Evolutionary conservation across 2,113 vertebrate genomes (phyloP).

Genomic region (Progne subis): DNA sequence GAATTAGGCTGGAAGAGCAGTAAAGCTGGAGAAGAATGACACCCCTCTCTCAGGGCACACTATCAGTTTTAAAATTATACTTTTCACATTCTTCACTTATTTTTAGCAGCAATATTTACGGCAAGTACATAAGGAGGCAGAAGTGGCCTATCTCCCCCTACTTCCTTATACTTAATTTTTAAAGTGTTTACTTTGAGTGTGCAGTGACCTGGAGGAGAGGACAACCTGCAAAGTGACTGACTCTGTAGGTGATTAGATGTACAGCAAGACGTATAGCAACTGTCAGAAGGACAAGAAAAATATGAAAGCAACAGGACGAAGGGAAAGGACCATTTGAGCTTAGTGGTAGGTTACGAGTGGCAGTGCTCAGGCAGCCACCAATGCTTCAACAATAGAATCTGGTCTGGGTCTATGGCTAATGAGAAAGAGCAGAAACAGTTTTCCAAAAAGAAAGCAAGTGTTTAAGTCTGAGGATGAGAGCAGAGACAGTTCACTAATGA

Average conservation of each 20-base stretch:
- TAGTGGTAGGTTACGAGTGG: neutral
- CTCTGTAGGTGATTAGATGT: neutral
- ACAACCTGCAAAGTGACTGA: neutral
- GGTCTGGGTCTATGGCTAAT: neutral
- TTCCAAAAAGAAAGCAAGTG: neutral
- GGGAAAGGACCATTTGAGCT: neutral
- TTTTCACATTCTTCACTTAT: neutral
- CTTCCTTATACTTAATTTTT: neutral
- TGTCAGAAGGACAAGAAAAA: neutral
- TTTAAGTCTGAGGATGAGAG: neutral
- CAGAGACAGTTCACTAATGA: accelerated
- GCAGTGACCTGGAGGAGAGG: neutral
- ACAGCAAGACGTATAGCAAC: neutral
- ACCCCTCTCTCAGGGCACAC: accelerated
- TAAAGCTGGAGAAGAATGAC: neutral
- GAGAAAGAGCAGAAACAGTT: neutral
- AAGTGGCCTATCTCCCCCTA: neutral
- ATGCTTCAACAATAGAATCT: neutral
- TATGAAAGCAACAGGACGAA: neutral
- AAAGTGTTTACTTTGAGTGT: neutral
- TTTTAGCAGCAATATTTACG: neutral
- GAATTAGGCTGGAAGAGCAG: neutral
- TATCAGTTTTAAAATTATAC: neutral
- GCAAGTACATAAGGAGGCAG: neutral
- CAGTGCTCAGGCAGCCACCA: neutral